Conservation (phyloP, 2,797 vertebrate genomes). For the Molossus alvarezi region DNA sequence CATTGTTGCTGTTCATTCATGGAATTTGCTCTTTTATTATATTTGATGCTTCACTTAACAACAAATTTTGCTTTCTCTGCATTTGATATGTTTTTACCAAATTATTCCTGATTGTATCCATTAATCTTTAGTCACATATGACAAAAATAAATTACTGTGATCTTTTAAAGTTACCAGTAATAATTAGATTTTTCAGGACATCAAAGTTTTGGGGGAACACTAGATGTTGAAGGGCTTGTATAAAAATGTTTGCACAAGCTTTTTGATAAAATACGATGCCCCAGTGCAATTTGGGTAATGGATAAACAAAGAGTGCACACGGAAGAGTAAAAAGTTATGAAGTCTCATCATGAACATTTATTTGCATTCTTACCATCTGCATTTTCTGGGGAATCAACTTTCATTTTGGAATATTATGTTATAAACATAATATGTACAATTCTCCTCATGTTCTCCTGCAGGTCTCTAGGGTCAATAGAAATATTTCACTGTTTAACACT, state of each 20-base stretch:
- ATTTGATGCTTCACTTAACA: constrained; percentile 91
- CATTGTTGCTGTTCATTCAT: constrained; percentile 90
- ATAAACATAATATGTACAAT: constrained; percentile 51
- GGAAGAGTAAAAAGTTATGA: constrained; percentile 11
- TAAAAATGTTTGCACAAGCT: constrained; percentile 73
- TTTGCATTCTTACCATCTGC: constrained; percentile 55
- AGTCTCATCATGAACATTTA: constrained; percentile 47
- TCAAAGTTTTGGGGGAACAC: constrained; percentile 86
- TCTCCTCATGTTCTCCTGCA: constrained; percentile 6
- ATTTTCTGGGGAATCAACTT: constrained; percentile 73
- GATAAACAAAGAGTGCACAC: not conserved
- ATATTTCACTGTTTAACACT: constrained; percentile 47
- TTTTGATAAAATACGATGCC: constrained; percentile 38
- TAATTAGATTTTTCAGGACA: constrained; percentile 90
- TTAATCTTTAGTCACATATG: constrained; percentile 92
- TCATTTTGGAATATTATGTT: constrained; percentile 73
- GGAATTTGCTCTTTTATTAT: constrained; percentile 90
- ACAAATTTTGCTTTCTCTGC: constrained; percentile 90
- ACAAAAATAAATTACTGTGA: constrained; percentile 92
- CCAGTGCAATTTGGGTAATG: constrained; percentile 68
- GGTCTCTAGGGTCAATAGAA: constrained; percentile 58
- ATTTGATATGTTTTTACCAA: constrained; percentile 89
- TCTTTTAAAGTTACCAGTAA: constrained; percentile 91
- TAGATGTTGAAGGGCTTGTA: constrained; percentile 75
- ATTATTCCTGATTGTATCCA: constrained; percentile 91